phyloP scores from a whole-genome alignment of 2,113 vertebrate genomes.

The Paramormyrops kingsleyae region DNA sequence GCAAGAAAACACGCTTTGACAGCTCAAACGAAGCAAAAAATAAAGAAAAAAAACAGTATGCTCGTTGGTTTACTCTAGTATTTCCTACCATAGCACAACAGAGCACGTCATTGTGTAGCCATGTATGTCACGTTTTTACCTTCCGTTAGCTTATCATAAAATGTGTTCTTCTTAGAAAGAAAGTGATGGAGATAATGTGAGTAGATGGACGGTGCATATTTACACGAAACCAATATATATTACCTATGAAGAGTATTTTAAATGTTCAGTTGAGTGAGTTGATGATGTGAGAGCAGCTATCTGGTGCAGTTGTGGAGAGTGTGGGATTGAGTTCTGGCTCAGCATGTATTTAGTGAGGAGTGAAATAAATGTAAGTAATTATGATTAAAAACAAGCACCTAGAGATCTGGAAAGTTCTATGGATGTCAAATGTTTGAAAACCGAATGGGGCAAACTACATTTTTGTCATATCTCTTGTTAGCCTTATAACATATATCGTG shows the following conservation, averaged over 20 bases:
- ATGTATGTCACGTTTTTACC: slow-evolving; percentile 48
- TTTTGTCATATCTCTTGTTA: no score
- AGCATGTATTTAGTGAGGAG: not conserved
- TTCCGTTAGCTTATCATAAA: slow-evolving; percentile 40
- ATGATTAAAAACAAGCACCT: not conserved
- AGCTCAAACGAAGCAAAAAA: slow-evolving; percentile 32
- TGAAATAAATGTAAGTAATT: not conserved
- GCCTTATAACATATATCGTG: not conserved
- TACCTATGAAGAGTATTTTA: not conserved
- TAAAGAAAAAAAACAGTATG: slow-evolving; percentile 24
- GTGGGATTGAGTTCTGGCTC: not conserved
- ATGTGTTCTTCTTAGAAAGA: slow-evolving; percentile 33
- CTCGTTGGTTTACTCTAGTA: slow-evolving; percentile 33
- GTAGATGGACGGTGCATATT: slow-evolving; percentile 49
- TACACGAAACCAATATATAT: slow-evolving; percentile 10
- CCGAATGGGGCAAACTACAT: no score
- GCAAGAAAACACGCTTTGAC: slow-evolving; percentile 23
- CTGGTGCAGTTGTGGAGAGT: no score
- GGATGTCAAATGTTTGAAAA: not conserved
- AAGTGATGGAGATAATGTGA: slow-evolving; percentile 37
- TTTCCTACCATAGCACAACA: slow-evolving; percentile 49
- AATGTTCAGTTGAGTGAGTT: not conserved
- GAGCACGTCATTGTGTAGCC: slow-evolving; percentile 42
- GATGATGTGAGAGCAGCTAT: not conserved
- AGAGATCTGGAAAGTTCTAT: not conserved